Evolutionary conservation across 2,888 invertebrate species (phyloP), one percentile per base, ranked within the genome.

Genomic region (Tetramorium bicarinatum): DNA sequence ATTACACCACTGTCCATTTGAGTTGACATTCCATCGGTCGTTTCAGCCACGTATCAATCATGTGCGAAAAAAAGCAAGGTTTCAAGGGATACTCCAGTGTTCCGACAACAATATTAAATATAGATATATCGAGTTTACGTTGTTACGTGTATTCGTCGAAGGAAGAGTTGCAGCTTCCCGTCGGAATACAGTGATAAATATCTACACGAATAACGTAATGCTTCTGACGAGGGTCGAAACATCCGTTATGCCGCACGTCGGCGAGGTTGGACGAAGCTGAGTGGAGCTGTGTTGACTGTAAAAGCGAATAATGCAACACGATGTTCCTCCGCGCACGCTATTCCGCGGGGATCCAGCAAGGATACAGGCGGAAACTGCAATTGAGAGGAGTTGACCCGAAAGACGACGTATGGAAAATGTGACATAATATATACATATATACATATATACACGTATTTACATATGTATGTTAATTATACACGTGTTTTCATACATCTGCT

Each of bases 251-350:
- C 49, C 38, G 56, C 49, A 66, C 61, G 59, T 56, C 56, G 59
- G 47, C 71, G 25, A 52, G 75, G 69, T 72, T 76, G 75, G 72
- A 75, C 76, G 69, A 84, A 83, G 75, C 66, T 49, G 52, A 66
- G 85, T 56, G 64, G 64, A 47, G 49, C 15, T 25, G 18, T 75
- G 87, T 80, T 76, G 67, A 72, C 74, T 87, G 75, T 69, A 71
- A 77, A 77, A 82, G 81, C 84, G 77, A 86, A 75, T 86, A 87
- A 87, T 84, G 74, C 71, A 74, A 87, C 82, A 61, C 18, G 47
- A 29, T 72, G 71, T 71, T 80, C 54, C 18, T 66, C n/a, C 25
- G 77, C 71, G 64, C 72, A 59, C 74, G 59, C 67, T 62, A 44
- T 49, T 67, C 21, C 69, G 38, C 77, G 44, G 47, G 41, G 56